These are phyloP conservation scores for Pantherophis vulpinus DNA, from an alignment of 2,797 vertebrate genomes.

Conservation along the genomic window DNA sequence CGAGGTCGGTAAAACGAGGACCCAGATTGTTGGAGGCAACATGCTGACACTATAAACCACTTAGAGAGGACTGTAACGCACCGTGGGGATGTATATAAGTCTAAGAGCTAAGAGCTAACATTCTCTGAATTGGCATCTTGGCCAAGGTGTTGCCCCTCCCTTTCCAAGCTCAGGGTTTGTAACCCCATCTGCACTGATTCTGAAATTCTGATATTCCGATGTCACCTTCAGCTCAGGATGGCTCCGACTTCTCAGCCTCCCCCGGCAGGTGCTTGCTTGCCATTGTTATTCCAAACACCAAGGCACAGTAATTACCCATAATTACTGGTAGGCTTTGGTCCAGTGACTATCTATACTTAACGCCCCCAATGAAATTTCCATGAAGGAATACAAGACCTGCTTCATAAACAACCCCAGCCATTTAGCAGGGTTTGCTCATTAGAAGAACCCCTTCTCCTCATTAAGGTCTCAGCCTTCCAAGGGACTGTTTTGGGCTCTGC, in stretches of 20 bases:
- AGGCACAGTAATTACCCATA: conserved; percentile 61
- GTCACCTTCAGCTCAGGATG: conserved; percentile 36
- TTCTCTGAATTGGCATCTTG: background rate
- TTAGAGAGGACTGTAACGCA: background rate
- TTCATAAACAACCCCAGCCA: conserved; percentile 39
- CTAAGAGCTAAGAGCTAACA: background rate
- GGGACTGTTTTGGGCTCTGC: background rate
- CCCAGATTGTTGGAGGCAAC: background rate
- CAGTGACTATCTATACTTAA: conserved; percentile 58
- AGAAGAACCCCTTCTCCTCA: background rate
- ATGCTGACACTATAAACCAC: background rate
- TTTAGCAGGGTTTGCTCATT: background rate
- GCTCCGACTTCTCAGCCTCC: conserved; percentile 48
- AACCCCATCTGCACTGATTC: background rate
- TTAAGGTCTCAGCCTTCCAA: background rate
- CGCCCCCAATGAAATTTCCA: conserved; percentile 57
- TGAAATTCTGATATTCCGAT: background rate
- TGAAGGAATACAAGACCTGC: conserved; percentile 30
- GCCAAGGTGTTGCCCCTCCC: background rate
- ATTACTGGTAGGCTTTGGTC: conserved; percentile 68
- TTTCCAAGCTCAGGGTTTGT: background rate
- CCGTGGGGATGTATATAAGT: background rate
- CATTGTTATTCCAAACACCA: conserved; percentile 61
- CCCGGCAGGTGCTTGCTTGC: conserved; percentile 37
- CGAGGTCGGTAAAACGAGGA: background rate